Percentiles rank a stretch among this genome's conserved stretches.
Evolutionary conservation across 1,140 invertebrate species (phyloP).

Genomic region (Caenorhabditis elegans): DNA sequence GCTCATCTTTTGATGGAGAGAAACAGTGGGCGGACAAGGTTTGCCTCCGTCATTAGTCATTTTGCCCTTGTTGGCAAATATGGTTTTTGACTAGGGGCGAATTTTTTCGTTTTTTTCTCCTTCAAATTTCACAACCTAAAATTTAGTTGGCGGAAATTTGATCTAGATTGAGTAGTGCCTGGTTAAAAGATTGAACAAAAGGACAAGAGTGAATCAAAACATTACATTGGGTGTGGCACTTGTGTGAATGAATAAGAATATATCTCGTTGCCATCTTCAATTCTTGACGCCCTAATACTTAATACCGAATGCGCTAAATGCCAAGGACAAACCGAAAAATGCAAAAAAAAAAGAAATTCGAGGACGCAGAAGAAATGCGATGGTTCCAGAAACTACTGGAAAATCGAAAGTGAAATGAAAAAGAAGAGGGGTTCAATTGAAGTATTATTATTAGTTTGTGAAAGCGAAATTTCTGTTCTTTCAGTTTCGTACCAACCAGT

Average conservation of each 20-base stretch:
- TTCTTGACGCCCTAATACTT: conserved; percentile 1
- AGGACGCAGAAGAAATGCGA: background rate
- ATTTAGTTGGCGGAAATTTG: too few relatives aligned
- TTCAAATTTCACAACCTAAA: too few relatives aligned
- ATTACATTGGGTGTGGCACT: conserved; percentile 1
- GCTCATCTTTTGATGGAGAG: conserved; percentile 18
- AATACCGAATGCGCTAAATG: background rate
- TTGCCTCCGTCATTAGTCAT: conserved; percentile 22
- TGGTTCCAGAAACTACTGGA: background rate
- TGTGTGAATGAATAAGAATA: background rate
- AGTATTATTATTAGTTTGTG: conserved; percentile 9
- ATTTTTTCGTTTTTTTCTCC: too few relatives aligned
- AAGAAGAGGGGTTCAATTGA: background rate
- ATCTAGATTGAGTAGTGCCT: too few relatives aligned
- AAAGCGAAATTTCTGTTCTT: background rate
- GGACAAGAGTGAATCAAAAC: background rate
- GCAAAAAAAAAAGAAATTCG: too few relatives aligned
- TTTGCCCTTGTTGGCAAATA: conserved; percentile 24
- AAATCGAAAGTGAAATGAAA: background rate
- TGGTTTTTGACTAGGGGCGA: too few relatives aligned
- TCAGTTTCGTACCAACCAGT: background rate
- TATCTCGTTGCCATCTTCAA: background rate
- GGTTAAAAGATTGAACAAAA: background rate
- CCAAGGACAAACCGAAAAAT: background rate
- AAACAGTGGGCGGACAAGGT: conserved; percentile 1